These are phyloP conservation scores for Macrotis lagotis DNA, from an alignment of 2,113 vertebrate genomes.

Conservation along the genomic window DNA sequence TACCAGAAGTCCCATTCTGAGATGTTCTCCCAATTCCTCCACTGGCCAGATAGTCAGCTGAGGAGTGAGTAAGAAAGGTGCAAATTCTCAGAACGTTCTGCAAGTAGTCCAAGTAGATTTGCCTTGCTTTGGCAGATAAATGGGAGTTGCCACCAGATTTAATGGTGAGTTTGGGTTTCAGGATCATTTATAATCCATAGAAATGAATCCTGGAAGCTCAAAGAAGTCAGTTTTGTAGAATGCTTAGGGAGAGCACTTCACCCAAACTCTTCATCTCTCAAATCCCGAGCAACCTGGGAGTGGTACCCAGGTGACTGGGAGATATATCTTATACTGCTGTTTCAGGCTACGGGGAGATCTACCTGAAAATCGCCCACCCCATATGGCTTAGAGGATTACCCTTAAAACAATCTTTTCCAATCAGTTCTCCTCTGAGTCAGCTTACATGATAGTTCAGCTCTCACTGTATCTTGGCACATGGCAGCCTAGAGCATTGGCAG, in stretches of 20 bases:
- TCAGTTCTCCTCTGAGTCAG: not conserved
- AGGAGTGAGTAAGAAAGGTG: not conserved
- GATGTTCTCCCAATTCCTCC: not conserved
- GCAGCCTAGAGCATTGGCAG: not conserved
- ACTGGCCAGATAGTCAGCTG: not conserved
- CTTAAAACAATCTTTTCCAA: not conserved
- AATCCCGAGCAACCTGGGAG: not conserved
- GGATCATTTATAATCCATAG: not conserved
- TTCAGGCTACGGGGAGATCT: not conserved
- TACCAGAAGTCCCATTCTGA: not conserved
- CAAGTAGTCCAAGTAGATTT: not conserved
- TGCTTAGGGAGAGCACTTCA: not conserved
- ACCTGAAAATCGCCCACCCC: not conserved
- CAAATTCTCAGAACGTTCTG: not conserved
- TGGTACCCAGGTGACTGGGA: not conserved
- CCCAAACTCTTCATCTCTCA: not conserved
- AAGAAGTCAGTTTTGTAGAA: conserved; percentile 4
- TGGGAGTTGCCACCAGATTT: not conserved
- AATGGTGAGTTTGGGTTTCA: not conserved
- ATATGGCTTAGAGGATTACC: not conserved
- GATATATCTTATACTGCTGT: not conserved
- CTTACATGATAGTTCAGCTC: not conserved
- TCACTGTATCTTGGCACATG: not conserved
- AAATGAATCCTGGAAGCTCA: not conserved
- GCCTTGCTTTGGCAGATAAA: not conserved